phyloP scores from a whole-genome alignment of 2,113 vertebrate genomes.

The Trematocara variabile region DNA sequence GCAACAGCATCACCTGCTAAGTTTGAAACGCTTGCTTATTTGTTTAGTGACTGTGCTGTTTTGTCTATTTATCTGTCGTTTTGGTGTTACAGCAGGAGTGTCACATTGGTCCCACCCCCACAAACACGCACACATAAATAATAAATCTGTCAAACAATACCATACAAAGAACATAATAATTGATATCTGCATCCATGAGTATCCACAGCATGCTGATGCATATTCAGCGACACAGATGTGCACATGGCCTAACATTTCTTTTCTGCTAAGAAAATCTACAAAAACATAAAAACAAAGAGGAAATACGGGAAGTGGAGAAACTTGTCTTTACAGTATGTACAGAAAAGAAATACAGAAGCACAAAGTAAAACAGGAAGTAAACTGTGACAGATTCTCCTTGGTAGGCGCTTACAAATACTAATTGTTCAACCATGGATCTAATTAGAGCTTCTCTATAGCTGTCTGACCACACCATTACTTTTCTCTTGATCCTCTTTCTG shows the following conservation, averaged over 20 bases:
- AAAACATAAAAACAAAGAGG: not conserved
- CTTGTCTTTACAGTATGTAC: not conserved
- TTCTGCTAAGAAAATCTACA: not conserved
- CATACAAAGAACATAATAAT: not conserved
- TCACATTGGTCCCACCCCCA: not conserved
- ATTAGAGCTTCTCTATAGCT: slow-evolving; percentile 41
- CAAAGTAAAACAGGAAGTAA: not conserved
- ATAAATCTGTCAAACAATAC: not conserved
- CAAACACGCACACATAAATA: not conserved
- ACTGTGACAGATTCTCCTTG: not conserved
- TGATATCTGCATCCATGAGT: not conserved
- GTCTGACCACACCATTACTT: slow-evolving; percentile 31
- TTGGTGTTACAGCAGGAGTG: not conserved
- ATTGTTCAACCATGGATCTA: slow-evolving; percentile 17
- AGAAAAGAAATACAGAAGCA: not conserved
- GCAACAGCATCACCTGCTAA: not conserved
- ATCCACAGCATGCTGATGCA: not conserved
- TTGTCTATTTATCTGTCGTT: slow-evolving; percentile 45
- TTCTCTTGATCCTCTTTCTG: not conserved
- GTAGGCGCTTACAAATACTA: slow-evolving; percentile 4
- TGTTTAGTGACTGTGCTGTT: not conserved
- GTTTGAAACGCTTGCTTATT: not conserved
- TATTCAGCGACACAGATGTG: not conserved
- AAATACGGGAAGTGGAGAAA: not conserved
- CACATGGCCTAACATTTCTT: not conserved